Evolutionary conservation across 2,797 vertebrate species (phyloP).

Genomic region (Dryobates pubescens): DNA sequence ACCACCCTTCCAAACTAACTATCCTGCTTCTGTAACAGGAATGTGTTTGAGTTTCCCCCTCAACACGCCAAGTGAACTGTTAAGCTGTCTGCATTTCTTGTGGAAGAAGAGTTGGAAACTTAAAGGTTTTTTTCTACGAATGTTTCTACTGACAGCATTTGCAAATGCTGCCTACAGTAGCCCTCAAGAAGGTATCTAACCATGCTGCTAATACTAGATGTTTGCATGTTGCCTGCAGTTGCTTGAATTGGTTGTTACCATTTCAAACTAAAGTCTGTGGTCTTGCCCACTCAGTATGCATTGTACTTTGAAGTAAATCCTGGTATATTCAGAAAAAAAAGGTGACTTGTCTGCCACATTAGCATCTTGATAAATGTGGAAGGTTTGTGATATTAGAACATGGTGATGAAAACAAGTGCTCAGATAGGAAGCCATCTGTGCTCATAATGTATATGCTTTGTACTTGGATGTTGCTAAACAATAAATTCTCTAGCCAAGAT

Average conservation of each 20-base stretch:
- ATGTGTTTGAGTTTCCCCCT: neutral
- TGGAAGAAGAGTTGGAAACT: neutral
- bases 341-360: conserved; percentile 51
- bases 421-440: conserved; percentile 69
- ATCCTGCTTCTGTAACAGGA: neutral
- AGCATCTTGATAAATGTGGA: conserved; percentile 60
- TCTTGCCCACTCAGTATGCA: neutral
- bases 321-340: conserved; percentile 6
- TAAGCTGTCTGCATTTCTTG: neutral
- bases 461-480: conserved; percentile 47
- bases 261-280: neutral
- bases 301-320: conserved; percentile 36
- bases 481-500: conserved; percentile 39
- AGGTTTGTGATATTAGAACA: conserved; percentile 58
- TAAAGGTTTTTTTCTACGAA: fast-evolving
- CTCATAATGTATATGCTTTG: conserved; percentile 50
- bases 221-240: neutral
- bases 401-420: conserved; percentile 68
- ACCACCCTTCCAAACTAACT: neutral
- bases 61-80: neutral
- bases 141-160: neutral
- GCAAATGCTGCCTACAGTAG: neutral
- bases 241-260: neutral
- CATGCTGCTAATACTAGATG: neutral
- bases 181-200: neutral